A percentile compares a stretch with the other conserved stretches of the same genome.
These are phyloP conservation scores for Nemurella pictetii DNA, from an alignment of 2,888 invertebrate genomes.

Conservation along the genomic window DNA sequence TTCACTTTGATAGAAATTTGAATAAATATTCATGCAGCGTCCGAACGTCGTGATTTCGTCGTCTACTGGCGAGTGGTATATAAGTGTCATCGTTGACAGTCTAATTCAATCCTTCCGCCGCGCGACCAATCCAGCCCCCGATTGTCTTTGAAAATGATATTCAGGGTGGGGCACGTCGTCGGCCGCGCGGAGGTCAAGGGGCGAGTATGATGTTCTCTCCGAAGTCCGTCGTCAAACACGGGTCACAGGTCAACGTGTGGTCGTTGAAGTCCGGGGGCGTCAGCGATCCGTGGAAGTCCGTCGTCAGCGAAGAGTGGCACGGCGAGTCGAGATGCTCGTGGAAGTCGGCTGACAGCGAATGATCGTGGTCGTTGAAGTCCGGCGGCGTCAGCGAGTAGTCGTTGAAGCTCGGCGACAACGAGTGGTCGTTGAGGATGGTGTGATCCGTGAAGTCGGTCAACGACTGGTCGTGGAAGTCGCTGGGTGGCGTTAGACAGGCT, in stretches of 20 bases:
- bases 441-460: constrained; percentile 49
- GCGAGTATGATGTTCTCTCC: constrained; percentile 31
- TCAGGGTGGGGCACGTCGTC: neutral
- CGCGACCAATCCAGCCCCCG: neutral
- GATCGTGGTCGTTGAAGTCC: constrained; percentile 47
- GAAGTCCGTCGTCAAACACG: constrained; percentile 36
- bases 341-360: constrained; percentile 26
- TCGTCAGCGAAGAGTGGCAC: constrained; percentile 55
- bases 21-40: neutral
- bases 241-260: constrained; percentile 34
- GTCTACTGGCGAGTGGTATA: too few species aligned
- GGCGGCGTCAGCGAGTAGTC: constrained; percentile 51
- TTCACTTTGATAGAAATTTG: neutral
- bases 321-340: constrained; percentile 51
- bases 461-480: constrained; percentile 48
- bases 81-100: neutral
- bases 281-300: constrained; percentile 55
- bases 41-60: neutral
- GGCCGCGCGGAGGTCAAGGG: constrained; percentile 17
- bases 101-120: neutral
- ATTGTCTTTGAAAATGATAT: neutral
- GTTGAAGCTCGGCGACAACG: constrained; percentile 30
- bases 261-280: constrained; percentile 53
- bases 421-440: constrained; percentile 27
- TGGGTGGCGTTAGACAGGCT: constrained; percentile 38